phyloP scores from a whole-genome alignment of 2,888 invertebrate species.

The Eupithecia insigniata region DNA sequence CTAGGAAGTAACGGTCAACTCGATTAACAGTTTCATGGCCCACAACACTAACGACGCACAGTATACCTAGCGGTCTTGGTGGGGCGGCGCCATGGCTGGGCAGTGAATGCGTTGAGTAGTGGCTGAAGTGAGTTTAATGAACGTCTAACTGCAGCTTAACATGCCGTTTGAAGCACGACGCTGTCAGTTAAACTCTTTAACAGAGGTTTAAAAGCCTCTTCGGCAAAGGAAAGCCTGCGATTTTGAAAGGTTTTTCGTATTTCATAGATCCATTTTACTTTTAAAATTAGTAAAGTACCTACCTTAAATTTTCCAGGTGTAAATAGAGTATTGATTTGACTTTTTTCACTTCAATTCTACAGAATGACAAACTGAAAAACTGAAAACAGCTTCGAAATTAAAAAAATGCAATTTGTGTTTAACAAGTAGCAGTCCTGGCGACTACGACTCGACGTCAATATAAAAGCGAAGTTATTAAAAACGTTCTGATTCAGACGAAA shows the following conservation, averaged over 20 bases:
- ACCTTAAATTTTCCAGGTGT: too few relatives aligned
- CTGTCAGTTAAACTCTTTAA: too few relatives aligned
- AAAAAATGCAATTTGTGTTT: constrained; percentile 1
- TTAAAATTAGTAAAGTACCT: too few relatives aligned
- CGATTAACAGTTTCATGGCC: too few relatives aligned
- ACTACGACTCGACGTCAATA: not conserved
- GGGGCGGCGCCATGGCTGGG: too few relatives aligned
- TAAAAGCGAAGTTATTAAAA: constrained; percentile 8
- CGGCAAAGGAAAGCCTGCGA: not conserved
- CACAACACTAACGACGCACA: too few relatives aligned
- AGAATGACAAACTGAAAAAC: not conserved
- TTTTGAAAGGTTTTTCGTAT: not conserved
- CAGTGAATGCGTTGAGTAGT: too few relatives aligned
- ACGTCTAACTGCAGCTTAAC: too few relatives aligned
- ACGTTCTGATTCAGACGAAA: not conserved
- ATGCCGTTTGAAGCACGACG: too few relatives aligned
- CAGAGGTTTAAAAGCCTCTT: not conserved
- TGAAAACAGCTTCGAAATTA: not conserved
- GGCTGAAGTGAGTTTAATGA: too few relatives aligned
- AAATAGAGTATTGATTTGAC: not conserved
- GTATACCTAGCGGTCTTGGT: too few relatives aligned
- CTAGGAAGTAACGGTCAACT: too few relatives aligned
- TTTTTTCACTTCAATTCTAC: not conserved
- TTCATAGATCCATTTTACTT: not conserved
- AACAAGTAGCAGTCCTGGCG: not conserved